A percentile compares a stretch with the other conserved stretches of the same genome.
Evolutionary conservation across 1,140 invertebrate species (phyloP).

Genomic region (Heliothis virescens): DNA sequence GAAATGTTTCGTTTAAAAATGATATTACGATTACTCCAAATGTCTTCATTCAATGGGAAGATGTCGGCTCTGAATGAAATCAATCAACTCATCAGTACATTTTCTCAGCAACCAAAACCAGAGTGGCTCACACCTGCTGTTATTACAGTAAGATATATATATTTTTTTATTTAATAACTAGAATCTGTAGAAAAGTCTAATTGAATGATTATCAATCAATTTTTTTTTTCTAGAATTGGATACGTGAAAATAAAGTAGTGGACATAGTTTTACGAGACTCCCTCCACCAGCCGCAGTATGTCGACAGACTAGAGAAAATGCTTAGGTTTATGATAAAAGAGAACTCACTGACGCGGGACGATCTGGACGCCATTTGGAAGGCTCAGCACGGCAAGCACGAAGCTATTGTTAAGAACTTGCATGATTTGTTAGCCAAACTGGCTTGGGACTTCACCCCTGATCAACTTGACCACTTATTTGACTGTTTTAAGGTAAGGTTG

Average conservation of each 20-base stretch:
- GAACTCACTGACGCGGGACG: conserved; percentile 95
- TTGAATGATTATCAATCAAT: no score
- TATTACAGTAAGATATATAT: conserved; percentile 92
- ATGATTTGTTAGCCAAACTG: conserved; percentile 97
- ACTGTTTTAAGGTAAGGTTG: conserved; percentile 95
- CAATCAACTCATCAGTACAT: conserved; percentile 98
- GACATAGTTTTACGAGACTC: conserved; percentile 98
- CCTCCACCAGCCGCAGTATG: conserved; percentile 98
- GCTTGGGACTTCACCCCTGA: conserved; percentile 99
- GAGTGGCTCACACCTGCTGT: conserved; percentile 97
- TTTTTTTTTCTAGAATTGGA: conserved; percentile 92
- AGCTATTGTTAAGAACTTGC: conserved; percentile 98
- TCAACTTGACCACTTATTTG: conserved; percentile 98
- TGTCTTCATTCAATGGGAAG: conserved; percentile 99
- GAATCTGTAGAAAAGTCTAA: no score
- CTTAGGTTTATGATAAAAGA: conserved; percentile 98
- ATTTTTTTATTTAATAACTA: neutral
- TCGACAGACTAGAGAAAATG: conserved; percentile 99
- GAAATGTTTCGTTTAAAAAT: conserved; percentile 99
- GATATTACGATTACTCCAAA: conserved; percentile 97
- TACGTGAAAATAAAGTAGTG: conserved; percentile 97
- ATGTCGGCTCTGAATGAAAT: conserved; percentile 99
- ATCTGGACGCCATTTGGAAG: conserved; percentile 98
- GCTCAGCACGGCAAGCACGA: conserved; percentile 98
- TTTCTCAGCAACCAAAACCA: conserved; percentile 96